Percentiles rank a stretch among this genome's conserved stretches.
phyloP scores from a whole-genome alignment of 2,797 vertebrate genomes.

The Phyllotis vaccarum region DNA sequence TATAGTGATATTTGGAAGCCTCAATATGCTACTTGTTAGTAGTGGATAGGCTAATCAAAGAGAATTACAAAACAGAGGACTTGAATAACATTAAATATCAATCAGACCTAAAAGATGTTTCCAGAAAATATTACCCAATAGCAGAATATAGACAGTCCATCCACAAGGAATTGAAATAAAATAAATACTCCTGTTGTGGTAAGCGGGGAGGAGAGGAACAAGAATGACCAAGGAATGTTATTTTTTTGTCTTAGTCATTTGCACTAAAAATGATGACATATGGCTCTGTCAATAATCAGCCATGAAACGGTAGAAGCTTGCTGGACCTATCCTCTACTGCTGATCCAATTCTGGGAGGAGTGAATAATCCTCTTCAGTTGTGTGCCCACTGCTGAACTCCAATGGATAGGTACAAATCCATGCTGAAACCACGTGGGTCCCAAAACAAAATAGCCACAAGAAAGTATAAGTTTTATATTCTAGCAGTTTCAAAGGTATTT shows the following conservation, averaged over 20 bases:
- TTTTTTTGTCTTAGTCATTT: slow-evolving; percentile 25
- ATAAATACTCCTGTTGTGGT: neutral
- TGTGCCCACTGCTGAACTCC: neutral
- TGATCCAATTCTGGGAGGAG: neutral
- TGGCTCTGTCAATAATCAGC: neutral
- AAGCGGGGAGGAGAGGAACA: neutral
- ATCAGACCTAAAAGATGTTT: neutral
- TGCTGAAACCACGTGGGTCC: neutral
- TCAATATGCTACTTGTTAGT: neutral
- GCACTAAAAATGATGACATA: slow-evolving; percentile 16
- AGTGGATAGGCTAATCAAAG: neutral
- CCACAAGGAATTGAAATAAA: neutral
- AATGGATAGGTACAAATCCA: neutral
- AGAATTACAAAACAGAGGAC: neutral
- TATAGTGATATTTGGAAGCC: neutral
- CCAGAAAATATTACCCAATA: neutral
- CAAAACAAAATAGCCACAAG: neutral
- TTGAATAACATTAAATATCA: neutral
- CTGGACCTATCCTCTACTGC: neutral
- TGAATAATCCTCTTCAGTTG: neutral
- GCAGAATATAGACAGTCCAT: neutral
- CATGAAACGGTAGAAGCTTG: neutral
- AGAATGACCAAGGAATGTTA: neutral
- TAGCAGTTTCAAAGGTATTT: neutral
- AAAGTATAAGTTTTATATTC: neutral